Base-by-base conservation (phyloP, 2,888 invertebrate genomes). In the Lordiphosa fenestrarum region DNA sequence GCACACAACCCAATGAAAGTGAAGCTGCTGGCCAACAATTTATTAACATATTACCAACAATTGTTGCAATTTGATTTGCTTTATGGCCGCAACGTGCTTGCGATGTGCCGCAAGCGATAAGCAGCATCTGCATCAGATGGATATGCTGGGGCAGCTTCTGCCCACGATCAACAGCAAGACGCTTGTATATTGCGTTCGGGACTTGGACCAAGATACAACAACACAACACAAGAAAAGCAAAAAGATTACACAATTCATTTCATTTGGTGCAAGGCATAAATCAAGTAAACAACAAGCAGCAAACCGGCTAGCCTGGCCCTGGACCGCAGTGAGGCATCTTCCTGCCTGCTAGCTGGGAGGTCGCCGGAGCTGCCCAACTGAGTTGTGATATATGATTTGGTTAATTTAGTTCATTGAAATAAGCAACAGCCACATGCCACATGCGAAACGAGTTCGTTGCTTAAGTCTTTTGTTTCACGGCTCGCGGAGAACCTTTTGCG, bases 31-130 rank as follows among this genome's bases (percentile, higher is more conserved):
- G 51, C 47, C 53, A 52, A 63, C 53, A 72, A 84, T 78, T 84
- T 78, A 78, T 78, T 82, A 78, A 78, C 84, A 84, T 78, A 78
- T 78, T 78, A 84, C 78, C 82, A 82, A 75, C 80, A 84, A 80
- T 84, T 80, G 80, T 82, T 83, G 80, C 80, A 82, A 84, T 80
- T 84, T 84, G 73, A 84, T 80, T 80, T 84, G 77, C 80, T 80
- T 84, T 80, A 80, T 80, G 73, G 66, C 53, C 57, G 49, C 71
- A 69, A 75, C 80, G 80, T 80, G 80, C 65, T 39, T 37, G 69
- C 65, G 84, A 81, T 77, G 53, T 38, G 67, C 84, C 59, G 66
- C 48, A 61, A 77, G 77, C 72, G 78, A 78, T 77, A 68, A 78
- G 78, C 72, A 48, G 62, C 59, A 53, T 46, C 53, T 47, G 53